Conservation (phyloP, 2,888 invertebrate genomes). For the Pseudoips prasinana region DNA sequence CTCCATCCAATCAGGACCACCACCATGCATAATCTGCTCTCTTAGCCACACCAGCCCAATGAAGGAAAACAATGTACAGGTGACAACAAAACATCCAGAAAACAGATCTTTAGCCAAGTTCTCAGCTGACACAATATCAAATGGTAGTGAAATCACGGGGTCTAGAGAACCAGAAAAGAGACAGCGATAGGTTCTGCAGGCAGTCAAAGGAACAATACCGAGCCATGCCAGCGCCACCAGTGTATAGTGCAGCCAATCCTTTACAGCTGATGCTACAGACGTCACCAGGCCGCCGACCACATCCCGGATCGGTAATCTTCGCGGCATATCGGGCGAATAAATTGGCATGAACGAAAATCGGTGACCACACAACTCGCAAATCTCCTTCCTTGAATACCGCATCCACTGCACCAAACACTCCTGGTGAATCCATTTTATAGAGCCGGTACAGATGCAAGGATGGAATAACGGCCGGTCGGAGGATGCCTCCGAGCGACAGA, state of each 20-base stretch:
- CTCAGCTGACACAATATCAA: conserved; percentile 96
- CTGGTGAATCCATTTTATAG: conserved; percentile 99
- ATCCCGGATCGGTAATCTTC: conserved; percentile 95
- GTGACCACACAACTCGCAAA: conserved; percentile 98
- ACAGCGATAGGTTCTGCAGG: conserved; percentile 97
- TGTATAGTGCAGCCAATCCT: conserved; percentile 98
- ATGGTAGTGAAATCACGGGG: conserved; percentile 91
- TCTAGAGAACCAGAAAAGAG: conserved; percentile 95
- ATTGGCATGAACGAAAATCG: conserved; percentile 99
- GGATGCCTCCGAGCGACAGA: conserved; percentile 97
- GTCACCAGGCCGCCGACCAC: conserved; percentile 94
- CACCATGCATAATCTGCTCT: conserved; percentile 98
- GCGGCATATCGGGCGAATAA: conserved; percentile 99
- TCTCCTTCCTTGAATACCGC: conserved; percentile 98
- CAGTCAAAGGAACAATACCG: conserved; percentile 96
- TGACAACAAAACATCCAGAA: conserved; percentile 98
- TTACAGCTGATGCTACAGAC: conserved; percentile 94
- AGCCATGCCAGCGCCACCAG: conserved; percentile 98
- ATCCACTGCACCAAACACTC: conserved; percentile 99
- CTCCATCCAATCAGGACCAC: conserved; percentile 98
- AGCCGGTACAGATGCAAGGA: conserved; percentile 99
- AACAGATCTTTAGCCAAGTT: conserved; percentile 96
- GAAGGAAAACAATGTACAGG: conserved; percentile 97
- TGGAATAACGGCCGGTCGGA: conserved; percentile 97
- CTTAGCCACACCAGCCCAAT: conserved; percentile 98